Evolutionary conservation across 2,888 invertebrate species (phyloP), one percentile per base, ranked within the genome.

Genomic region (Pachliopta kotzebuea): DNA sequence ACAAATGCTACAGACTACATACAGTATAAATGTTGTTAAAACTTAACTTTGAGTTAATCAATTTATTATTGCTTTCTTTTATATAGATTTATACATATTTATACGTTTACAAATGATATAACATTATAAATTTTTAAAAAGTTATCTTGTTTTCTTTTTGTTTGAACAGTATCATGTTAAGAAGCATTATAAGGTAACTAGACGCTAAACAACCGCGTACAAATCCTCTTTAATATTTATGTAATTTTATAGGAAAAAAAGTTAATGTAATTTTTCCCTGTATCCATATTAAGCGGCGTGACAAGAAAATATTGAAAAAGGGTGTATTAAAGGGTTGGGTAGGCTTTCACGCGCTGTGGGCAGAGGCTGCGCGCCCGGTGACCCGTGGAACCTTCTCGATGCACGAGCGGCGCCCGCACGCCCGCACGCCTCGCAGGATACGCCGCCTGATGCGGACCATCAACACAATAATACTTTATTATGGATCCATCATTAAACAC

Each of bases 271-370:
- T 52, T 58, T 54, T 58, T 53, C 53, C 45, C 37, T 58, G n/a
- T 23, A 54, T 54, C 29, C 29, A 7, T 26, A 29, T 62, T 45
- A 58, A 53, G 24, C 45, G 29, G 45, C 26, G 29, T 58, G 53
- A 53, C 53, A 63, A 63, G 63, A 63, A 63, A 62, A 54, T 60
- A 53, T 24, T 61, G 56, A 57, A 57, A 57, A 63, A 66, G 29
- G 55, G 53, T 21, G 53, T 56, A 61, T 60, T 52, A 49, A 26
- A 45, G 58, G 60, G 58, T 45, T 23, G 63, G 55, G 54, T 60
- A 37, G 69, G 59, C 69, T 72, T 73, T 78, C 76, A 80, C 80
- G 81, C 79, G 77, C 79, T 72, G 9, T 81, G 79, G 76, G 71
- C 83, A 78, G 72, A n/a, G 56, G 14, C 42, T 54, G 20, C 37